Percentiles rank a stretch among this genome's conserved stretches.
Evolutionary conservation across 2,888 invertebrate species (phyloP).

Genomic region (Oithona nana): DNA sequence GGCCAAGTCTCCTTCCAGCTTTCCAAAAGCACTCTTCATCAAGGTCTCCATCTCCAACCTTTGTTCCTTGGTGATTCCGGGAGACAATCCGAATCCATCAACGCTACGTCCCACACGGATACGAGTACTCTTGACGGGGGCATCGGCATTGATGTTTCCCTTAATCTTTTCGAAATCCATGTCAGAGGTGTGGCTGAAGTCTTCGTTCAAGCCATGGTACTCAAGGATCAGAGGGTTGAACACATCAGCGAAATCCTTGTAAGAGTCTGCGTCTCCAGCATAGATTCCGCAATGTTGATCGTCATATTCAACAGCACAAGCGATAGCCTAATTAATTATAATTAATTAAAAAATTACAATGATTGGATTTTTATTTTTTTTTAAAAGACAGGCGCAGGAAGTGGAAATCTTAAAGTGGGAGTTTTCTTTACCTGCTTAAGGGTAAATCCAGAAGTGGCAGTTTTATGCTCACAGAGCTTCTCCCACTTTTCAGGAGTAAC

Average conservation of each 20-base stretch:
- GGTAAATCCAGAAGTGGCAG: constrained; percentile 15
- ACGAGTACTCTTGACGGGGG: constrained; percentile 15
- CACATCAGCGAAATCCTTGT: constrained; percentile 13
- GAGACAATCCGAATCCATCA: constrained; percentile 18
- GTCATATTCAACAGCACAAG: constrained; percentile 17
- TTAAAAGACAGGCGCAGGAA: no score
- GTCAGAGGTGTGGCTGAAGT: constrained; percentile 14
- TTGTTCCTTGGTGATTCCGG: constrained; percentile 19
- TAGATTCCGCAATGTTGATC: constrained; percentile 18
- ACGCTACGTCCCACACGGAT: constrained; percentile 18
- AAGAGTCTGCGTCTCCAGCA: constrained; percentile 16
- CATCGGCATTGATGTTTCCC: constrained; percentile 15
- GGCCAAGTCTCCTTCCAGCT: constrained; percentile 16
- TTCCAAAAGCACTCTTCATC: constrained; percentile 17
- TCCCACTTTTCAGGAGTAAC: constrained; percentile 11
- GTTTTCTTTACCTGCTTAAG: not conserved
- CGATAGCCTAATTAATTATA: constrained; percentile 6
- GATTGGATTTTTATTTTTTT: no score
- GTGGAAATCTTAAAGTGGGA: not conserved
- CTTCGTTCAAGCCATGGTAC: constrained; percentile 13
- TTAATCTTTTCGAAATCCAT: constrained; percentile 14
- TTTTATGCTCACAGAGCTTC: constrained; percentile 6
- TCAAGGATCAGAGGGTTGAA: constrained; percentile 15
- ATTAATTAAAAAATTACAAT: not conserved
- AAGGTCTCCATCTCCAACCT: constrained; percentile 17